phyloP scores from a whole-genome alignment of 2,888 invertebrate genomes.

The Druceiella hillmani region DNA sequence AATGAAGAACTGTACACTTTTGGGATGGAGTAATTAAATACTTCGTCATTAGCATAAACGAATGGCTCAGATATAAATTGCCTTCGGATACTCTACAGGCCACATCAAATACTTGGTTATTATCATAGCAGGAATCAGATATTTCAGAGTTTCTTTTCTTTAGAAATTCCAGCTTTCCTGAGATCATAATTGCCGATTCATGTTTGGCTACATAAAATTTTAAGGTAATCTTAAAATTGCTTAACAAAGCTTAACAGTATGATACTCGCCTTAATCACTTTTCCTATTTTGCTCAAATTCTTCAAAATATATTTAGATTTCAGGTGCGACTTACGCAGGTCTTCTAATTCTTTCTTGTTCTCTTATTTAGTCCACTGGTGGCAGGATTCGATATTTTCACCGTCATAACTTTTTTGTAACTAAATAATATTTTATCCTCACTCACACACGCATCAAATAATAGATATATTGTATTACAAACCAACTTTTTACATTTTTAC shows the following conservation, averaged over 20 bases:
- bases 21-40: constrained; percentile 11
- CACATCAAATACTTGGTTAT: constrained; percentile 13
- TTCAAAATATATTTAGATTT: constrained; percentile 14
- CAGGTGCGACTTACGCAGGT: too few relatives aligned
- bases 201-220: constrained; percentile 14
- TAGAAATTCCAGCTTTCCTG: constrained; percentile 10
- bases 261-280: constrained; percentile 12
- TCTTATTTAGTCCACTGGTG: too few relatives aligned
- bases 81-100: constrained; percentile 14
- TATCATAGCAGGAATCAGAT: constrained; percentile 15
- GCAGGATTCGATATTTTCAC: too few relatives aligned
- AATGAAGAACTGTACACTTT: constrained; percentile 9
- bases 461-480: too few relatives aligned
- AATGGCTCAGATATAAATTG: constrained; percentile 12
- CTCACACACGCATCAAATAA: too few relatives aligned
- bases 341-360: too few relatives aligned
- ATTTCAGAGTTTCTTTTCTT: constrained; percentile 13
- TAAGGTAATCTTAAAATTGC: constrained; percentile 14
- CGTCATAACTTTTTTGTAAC: too few relatives aligned
- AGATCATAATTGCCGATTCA: constrained; percentile 13
- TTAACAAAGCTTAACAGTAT: too few relatives aligned
- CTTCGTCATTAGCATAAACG: constrained; percentile 13
- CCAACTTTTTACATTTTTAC: too few relatives aligned
- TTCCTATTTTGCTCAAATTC: constrained; percentile 14
- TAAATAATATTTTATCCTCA: too few relatives aligned